Percentiles rank a stretch among this genome's conserved stretches.
Evolutionary conservation across 2,113 vertebrate genomes (phyloP).

Genomic region (Eurystomus gularis): DNA sequence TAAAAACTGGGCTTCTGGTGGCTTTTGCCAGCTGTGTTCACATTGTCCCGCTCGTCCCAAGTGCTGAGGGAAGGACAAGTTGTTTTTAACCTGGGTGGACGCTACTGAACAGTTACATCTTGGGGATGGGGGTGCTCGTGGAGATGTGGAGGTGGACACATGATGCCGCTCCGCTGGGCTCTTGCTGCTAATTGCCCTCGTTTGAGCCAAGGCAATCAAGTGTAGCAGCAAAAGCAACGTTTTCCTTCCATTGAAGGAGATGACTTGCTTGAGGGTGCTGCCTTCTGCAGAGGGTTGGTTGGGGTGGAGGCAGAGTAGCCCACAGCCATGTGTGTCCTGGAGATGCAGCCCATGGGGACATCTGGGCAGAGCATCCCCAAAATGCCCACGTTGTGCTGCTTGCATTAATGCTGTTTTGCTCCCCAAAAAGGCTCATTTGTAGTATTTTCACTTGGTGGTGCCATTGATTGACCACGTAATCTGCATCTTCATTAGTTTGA

Average conservation of each 20-base stretch:
- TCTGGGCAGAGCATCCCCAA: not conserved
- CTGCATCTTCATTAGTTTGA: not conserved
- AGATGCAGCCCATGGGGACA: not conserved
- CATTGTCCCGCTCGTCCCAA: accelerated
- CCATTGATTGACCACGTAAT: not conserved
- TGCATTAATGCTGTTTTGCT: not conserved
- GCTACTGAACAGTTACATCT: accelerated
- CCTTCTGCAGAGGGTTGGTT: not conserved
- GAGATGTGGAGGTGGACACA: not conserved
- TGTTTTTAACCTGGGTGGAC: not conserved
- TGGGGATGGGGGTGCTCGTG: accelerated
- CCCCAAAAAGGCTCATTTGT: not conserved
- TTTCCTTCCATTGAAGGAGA: not conserved
- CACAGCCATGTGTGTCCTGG: not conserved
- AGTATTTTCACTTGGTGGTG: not conserved
- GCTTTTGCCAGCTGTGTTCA: not conserved
- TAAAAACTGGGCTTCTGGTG: not conserved
- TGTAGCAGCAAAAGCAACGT: not conserved
- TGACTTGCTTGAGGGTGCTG: not conserved
- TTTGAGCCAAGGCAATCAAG: not conserved
- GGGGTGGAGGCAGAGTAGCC: not conserved
- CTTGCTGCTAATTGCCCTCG: not conserved
- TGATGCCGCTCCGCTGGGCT: not conserved
- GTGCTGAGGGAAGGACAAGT: not conserved
- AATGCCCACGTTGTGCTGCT: not conserved